phyloP scores from a whole-genome alignment of 2,888 invertebrate species.

The Eupithecia pulchellata region DNA sequence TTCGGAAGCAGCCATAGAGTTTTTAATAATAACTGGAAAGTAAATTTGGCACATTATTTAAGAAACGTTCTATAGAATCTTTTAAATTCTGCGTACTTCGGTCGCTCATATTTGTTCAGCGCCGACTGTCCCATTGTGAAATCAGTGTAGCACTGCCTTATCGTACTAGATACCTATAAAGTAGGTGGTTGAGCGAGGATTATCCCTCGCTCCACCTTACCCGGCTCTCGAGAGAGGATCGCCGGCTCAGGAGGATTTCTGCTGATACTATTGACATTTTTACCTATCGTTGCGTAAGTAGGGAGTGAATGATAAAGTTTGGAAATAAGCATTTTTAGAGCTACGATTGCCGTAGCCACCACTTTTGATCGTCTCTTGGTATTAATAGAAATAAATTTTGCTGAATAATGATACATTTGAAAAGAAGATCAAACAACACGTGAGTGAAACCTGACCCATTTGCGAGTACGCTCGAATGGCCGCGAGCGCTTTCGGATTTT shows the following conservation, averaged over 20 bases:
- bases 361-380: background rate
- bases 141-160: slow-evolving; percentile 4
- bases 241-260: slow-evolving; percentile 23
- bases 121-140: slow-evolving; percentile 15
- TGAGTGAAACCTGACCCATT: background rate
- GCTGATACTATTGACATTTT: slow-evolving; percentile 13
- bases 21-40: background rate
- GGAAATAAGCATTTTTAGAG: background rate
- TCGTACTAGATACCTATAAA: slow-evolving; percentile 14
- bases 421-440: background rate
- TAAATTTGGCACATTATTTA: background rate
- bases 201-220: slow-evolving; percentile 16
- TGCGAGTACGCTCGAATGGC: background rate
- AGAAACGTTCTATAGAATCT: background rate
- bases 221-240: slow-evolving; percentile 13
- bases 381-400: background rate
- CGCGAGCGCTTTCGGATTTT: background rate
- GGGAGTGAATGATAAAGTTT: background rate
- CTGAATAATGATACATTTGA: background rate
- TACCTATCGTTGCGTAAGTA: background rate
- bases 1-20: background rate
- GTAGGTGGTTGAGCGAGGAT: slow-evolving; percentile 21
- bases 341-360: background rate
- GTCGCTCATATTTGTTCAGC: background rate
- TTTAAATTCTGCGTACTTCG: background rate